Conservation (phyloP, 2,113 vertebrate species). For the Xenopus laevis region DNA sequence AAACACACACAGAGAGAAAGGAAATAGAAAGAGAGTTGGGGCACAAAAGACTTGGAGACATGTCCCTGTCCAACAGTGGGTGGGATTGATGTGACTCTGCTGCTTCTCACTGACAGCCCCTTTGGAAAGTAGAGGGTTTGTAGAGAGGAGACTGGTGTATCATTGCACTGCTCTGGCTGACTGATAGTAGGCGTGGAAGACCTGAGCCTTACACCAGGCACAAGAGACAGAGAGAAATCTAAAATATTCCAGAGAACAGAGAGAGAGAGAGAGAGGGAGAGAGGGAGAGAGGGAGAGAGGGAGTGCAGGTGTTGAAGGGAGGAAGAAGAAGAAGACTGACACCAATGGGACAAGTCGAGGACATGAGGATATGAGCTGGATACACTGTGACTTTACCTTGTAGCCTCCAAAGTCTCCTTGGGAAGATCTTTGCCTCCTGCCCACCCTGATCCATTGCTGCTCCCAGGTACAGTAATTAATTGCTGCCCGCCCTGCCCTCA, state of each 20-base stretch:
- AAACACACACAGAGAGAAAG: too few relatives aligned
- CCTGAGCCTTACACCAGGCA: slow-evolving; percentile 43
- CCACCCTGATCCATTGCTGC: background rate
- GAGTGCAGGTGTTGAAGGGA: too few relatives aligned
- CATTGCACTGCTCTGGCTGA: slow-evolving; percentile 51
- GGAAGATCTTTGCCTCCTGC: background rate
- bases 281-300: too few relatives aligned
- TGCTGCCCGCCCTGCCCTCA: background rate
- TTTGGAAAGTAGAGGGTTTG: background rate
- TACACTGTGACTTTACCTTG: background rate
- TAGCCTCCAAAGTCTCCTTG: background rate
- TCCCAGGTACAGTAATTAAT: slow-evolving; percentile 19
- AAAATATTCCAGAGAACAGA: slow-evolving; percentile 6
- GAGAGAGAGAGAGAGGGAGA: slow-evolving; percentile 21
- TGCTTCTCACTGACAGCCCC: slow-evolving; percentile 14
- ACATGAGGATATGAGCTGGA: background rate
- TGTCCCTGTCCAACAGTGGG: slow-evolving; percentile 9
- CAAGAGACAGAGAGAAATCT: slow-evolving; percentile 17
- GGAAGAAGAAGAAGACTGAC: background rate
- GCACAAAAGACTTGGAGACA: background rate
- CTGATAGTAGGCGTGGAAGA: slow-evolving; percentile 54
- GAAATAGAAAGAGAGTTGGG: background rate
- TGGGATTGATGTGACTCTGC: background rate
- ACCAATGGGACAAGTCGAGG: slow-evolving; percentile 21
- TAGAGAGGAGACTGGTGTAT: slow-evolving; percentile 18